Evolutionary conservation across 1,140 invertebrate species (phyloP).

Genomic region (Drosophila arizonae): DNA sequence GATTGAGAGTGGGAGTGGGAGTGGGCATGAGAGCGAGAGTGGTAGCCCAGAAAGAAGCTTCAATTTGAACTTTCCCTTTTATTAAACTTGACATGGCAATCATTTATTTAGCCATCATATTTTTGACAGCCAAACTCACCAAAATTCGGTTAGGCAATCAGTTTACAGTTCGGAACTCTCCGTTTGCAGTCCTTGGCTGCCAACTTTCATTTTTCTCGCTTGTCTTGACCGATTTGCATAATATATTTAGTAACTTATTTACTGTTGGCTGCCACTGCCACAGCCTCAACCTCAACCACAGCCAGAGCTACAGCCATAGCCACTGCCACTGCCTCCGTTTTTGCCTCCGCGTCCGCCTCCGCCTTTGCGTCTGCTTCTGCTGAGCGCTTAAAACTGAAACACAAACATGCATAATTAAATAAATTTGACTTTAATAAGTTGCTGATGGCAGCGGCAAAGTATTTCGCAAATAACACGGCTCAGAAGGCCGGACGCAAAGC

Average conservation of each 20-base stretch:
- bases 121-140: constrained; percentile 44
- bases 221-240: constrained; percentile 43
- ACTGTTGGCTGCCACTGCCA: constrained; percentile 20
- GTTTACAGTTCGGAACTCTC: constrained; percentile 5
- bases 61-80: constrained; percentile 52
- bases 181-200: neutral
- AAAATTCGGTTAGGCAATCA: constrained; percentile 31
- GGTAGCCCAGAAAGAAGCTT: constrained; percentile 31
- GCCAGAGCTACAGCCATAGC: neutral
- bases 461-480: constrained; percentile 1
- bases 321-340: neutral
- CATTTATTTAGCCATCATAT: constrained; percentile 55
- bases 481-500: neutral
- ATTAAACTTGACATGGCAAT: constrained; percentile 67
- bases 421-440: constrained; percentile 74
- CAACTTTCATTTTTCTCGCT: constrained; percentile 6
- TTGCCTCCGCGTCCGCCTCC: neutral
- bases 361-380: neutral
- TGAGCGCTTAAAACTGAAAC: neutral
- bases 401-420: constrained; percentile 65
- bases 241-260: constrained; percentile 45
- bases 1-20: neutral
- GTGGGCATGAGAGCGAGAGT: neutral
- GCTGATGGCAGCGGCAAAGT: constrained; percentile 5
- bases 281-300: neutral